Evolutionary conservation across 2,113 vertebrate species (phyloP).

Genomic region (Heloderma charlesbogerti): DNA sequence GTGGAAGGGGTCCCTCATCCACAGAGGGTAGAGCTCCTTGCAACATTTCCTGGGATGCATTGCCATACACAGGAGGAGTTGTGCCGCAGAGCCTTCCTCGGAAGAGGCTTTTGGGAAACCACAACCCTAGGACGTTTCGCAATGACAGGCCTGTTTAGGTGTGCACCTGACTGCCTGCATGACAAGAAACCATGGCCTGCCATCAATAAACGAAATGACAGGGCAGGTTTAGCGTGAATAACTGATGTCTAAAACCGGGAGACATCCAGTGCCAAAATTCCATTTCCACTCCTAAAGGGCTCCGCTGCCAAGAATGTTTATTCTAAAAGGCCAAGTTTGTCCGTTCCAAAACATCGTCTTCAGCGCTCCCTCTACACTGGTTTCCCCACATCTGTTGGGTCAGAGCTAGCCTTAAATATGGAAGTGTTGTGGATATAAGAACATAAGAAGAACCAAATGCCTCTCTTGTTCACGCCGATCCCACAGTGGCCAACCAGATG

Average conservation of each 20-base stretch:
- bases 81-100: background rate
- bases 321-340: background rate
- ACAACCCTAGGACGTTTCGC: background rate
- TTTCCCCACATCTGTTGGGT: background rate
- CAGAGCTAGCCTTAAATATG: background rate
- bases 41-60: background rate
- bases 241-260: no score
- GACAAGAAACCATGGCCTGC: background rate
- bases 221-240: background rate
- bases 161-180: background rate
- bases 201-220: background rate
- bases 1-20: no score
- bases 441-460: no score
- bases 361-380: background rate
- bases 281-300: background rate
- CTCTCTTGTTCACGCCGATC: no score
- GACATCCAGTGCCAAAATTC: background rate
- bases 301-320: background rate
- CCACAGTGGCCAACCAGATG: no score
- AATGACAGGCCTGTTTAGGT: background rate
- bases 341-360: background rate
- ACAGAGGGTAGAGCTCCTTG: no score
- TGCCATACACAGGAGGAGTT: background rate
- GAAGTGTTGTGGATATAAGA: background rate
- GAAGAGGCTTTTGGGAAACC: background rate